A percentile compares a stretch with the other conserved stretches of the same genome.
Evolutionary conservation across 2,113 vertebrate species (phyloP).

Genomic region (Oreochromis niloticus): DNA sequence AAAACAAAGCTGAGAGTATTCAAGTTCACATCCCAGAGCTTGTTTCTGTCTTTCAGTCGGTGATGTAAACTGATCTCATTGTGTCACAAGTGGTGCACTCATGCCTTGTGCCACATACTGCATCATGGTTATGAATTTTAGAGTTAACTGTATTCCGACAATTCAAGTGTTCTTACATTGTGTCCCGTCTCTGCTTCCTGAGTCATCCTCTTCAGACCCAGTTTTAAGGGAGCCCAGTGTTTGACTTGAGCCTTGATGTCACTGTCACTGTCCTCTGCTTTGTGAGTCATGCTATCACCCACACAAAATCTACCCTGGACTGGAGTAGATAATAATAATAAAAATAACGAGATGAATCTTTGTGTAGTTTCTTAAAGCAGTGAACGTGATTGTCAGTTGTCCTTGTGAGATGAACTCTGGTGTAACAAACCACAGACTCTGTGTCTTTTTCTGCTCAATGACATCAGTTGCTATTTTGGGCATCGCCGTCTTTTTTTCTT

Average conservation of each 20-base stretch:
- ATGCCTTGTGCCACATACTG: not conserved
- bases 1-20: not conserved
- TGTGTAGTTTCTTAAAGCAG: not conserved
- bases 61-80: constrained; percentile 20
- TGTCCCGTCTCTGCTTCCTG: not conserved
- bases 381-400: not conserved
- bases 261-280: not conserved
- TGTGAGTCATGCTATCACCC: constrained; percentile 27
- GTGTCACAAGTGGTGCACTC: constrained; percentile 23
- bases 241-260: constrained; percentile 17
- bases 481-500: not conserved
- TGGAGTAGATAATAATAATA: not conserved
- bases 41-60: not conserved
- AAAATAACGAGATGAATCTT: not conserved
- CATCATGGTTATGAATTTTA: not conserved
- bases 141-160: not conserved
- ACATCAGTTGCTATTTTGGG: not conserved
- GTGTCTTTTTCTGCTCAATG: not conserved
- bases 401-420: not conserved
- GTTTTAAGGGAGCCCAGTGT: not conserved
- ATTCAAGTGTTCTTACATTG: not conserved
- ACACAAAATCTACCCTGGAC: not conserved
- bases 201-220: constrained; percentile 26
- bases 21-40: not conserved
- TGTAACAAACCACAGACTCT: not conserved